Base-by-base conservation (phyloP, 2,797 vertebrate genomes). In the Cetoscarus ocellatus region DNA sequence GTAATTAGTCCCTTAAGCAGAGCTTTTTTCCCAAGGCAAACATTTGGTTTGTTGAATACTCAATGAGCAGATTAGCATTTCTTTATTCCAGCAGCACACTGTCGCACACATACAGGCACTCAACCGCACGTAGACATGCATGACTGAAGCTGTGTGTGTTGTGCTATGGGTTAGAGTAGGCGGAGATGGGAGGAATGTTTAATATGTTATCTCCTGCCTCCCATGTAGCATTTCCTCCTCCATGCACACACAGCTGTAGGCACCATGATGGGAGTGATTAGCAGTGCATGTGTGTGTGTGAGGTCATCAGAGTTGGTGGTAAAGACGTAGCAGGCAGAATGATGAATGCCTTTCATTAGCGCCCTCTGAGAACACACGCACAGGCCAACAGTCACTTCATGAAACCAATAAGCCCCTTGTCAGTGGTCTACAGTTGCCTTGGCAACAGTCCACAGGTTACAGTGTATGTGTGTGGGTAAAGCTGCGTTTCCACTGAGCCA, bases 401-500 rank as follows among this genome's bases (percentile, higher is more conserved):
- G 95, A 96, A 96, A 95, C 95, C 95, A 96, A 95, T 96, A 95
- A 96, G 95, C 91, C 76, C 57, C 92, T 1, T 91, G 69, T 96
- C 93, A 95, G 96, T 96, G 96, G 96, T 97, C 96, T 94, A 90
- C 81, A 0, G 97, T 98, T 97, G 93, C 96, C 96, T 93, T 96
- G 95, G 96, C 96, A 97, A 98, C 97, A 1, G 94, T 94, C 95
- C 94, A 94, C 93, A 91, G 96, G 95, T 92, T 94, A 95, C 91
- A 90, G 92, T 94, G 90, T 94, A 90, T 96, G 94, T 96, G 95
- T 95, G 95, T 95, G 94, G 95, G 93, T 94, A 94, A 95, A 96
- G 27, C 27, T 27, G 27, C 4, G 27, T 27, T 27, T 27, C 27
- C 27, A 27, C 27, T 27, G 27, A 27, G 27, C 27, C 27, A 27